A percentile compares a stretch with the other conserved stretches of the same genome.
These are phyloP conservation scores for Globia sparganii DNA, from an alignment of 2,888 invertebrate species.

Conservation along the genomic window DNA sequence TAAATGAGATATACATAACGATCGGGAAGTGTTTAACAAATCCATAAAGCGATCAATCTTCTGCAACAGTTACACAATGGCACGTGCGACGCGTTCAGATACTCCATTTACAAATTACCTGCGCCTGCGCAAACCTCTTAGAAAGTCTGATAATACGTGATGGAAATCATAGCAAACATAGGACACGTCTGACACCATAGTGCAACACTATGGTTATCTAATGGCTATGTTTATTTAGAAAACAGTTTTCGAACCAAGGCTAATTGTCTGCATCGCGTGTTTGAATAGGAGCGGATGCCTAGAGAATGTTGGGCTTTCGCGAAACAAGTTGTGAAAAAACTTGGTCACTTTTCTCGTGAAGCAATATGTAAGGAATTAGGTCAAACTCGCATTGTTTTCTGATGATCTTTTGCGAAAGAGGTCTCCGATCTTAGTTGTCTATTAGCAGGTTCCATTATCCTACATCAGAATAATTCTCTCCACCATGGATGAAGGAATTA, in stretches of 20 bases:
- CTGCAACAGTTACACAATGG: constrained; percentile 72
- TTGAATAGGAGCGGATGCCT: constrained; percentile 26
- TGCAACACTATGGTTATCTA: constrained; percentile 61
- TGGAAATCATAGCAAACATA: constrained; percentile 72
- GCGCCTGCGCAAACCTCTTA: constrained; percentile 72
- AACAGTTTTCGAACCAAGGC: constrained; percentile 59
- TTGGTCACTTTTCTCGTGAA: constrained; percentile 17
- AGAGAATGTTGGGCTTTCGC: constrained; percentile 17
- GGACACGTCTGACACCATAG: constrained; percentile 53
- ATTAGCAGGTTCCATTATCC: neutral
- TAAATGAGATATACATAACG: constrained; percentile 46
- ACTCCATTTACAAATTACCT: constrained; percentile 67
- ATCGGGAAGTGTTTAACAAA: constrained; percentile 63
- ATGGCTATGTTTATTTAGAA: constrained; percentile 64
- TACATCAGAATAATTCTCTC: neutral
- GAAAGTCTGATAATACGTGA: constrained; percentile 81
- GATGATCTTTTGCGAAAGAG: neutral
- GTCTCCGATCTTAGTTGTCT: neutral
- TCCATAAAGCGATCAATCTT: constrained; percentile 57
- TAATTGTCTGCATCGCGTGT: constrained; percentile 62
- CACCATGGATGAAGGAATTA: neutral
- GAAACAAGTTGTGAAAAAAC: constrained; percentile 18
- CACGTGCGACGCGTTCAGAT: constrained; percentile 72
- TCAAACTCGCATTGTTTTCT: constrained; percentile 10
- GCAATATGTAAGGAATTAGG: constrained; percentile 7